Evolutionary conservation across 2,888 invertebrate genomes (phyloP), one percentile per base, ranked within the genome.

Genomic region (Cataglyphis altisquamis): DNA sequence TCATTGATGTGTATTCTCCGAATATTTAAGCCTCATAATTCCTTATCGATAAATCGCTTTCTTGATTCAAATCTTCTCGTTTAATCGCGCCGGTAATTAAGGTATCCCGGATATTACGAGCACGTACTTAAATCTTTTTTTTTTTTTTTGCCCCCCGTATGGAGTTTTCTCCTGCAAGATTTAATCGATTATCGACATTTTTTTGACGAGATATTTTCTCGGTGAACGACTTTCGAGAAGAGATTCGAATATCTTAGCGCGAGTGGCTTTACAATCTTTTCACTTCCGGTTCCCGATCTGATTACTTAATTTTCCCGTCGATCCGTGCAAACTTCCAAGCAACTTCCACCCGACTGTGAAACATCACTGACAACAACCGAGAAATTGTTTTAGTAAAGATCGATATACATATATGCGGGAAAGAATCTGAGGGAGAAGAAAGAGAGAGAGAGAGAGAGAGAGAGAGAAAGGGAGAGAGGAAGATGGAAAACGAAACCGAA

Each of bases 401-500:
- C 29, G 29, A 73, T 63, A 63, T 25, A 39, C 12, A 45, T 45
- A 45, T 21, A 5, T 74, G 25, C 45, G 72, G 45, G 32, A 62
- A 64, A 52, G 0, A 74, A 67, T 21, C 3, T 29, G 10, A 39
- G 32, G 25, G 68, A 66, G 62, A 45, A 66, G 62, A 63, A 25
- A 25, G 25, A 25, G 25, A 25, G 25, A 25, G 25, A 25, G 25
- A 25, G 25, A 25, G 25, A 25, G 25, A 25, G 25, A 25, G 25
- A 25, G 25, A 45, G 62, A 48, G 36, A 80, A 41, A 60, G 41
- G 21, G 57, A 75, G 72, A 67, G 57, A 84, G 62, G 48, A 75
- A 63, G 62, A 83, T 52, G 77, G 62, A 75, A 73, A 18, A 81
- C 55, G 57, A 64, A 63, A 77, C 2, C 60, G 32, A 78, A 78